phyloP scores from a whole-genome alignment of 2,888 invertebrate species.

The Choristoneura rosaceana region DNA sequence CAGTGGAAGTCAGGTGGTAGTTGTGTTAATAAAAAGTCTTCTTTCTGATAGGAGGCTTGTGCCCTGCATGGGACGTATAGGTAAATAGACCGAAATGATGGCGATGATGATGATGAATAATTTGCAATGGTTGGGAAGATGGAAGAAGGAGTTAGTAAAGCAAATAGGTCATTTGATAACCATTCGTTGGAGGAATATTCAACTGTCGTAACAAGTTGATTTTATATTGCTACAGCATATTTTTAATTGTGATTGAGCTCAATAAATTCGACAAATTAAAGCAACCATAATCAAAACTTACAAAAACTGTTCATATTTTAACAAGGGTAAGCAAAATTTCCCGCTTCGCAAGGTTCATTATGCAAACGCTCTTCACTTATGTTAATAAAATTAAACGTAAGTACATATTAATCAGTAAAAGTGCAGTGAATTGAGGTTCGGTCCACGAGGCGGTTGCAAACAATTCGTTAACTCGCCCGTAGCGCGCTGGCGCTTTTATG shows the following conservation, averaged over 20 bases:
- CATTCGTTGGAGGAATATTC: no score
- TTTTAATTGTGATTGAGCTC: neutral
- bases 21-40: no score
- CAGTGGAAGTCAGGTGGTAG: no score
- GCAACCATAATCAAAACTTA: neutral
- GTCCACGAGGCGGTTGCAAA: neutral
- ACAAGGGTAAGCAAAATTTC: neutral
- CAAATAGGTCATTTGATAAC: no score
- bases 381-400: neutral
- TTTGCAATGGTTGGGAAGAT: no score
- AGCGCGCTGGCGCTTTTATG: neutral
- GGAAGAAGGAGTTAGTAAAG: no score
- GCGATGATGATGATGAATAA: no score
- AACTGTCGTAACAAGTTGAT: no score
- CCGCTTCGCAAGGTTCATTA: neutral
- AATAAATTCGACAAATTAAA: neutral
- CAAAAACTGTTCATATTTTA: neutral
- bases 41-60: no score
- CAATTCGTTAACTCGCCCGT: neutral
- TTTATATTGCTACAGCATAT: no score
- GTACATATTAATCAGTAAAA: neutral
- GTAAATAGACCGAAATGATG: no score
- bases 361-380: neutral
- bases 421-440: conserved; percentile 2
- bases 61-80: no score